Conservation (phyloP, 2,888 invertebrate species). For the Mythimna albipuncta region DNA sequence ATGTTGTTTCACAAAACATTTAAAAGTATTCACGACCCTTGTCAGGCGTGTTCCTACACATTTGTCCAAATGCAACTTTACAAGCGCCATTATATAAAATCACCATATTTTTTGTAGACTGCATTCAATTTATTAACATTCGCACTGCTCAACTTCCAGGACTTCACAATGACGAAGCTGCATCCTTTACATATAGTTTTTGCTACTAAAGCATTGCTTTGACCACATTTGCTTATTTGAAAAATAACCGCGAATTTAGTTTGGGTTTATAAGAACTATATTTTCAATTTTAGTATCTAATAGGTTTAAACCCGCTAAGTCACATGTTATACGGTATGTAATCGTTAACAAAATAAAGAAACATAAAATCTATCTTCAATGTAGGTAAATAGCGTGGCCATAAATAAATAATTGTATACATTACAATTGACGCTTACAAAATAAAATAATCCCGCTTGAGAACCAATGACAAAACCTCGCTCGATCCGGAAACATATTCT, state of each 20-base stretch:
- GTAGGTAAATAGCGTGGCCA: conserved; percentile 60
- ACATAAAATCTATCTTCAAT: conserved; percentile 52
- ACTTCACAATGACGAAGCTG: conserved; percentile 27
- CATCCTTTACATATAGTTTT: conserved; percentile 43
- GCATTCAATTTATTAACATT: conserved; percentile 58
- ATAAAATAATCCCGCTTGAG: conserved; percentile 75
- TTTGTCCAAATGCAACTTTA: conserved; percentile 73
- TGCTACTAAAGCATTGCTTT: conserved; percentile 24
- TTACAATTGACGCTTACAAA: conserved; percentile 70
- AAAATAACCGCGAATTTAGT: conserved; percentile 17
- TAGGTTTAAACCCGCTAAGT: conserved; percentile 23
- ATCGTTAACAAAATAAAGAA: conserved; percentile 39
- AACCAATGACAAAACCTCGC: conserved; percentile 81
- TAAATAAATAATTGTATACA: conserved; percentile 66
- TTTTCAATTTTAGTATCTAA: conserved; percentile 19
- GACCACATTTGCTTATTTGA: conserved; percentile 31
- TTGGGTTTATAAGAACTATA: conserved; percentile 9
- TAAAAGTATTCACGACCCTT: conserved; percentile 74
- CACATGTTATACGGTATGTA: conserved; percentile 38
- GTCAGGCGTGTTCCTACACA: conserved; percentile 71
- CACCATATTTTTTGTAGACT: conserved; percentile 61
- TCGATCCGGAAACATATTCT: conserved; percentile 89
- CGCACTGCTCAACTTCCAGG: conserved; percentile 47
- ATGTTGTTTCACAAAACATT: conserved; percentile 78
- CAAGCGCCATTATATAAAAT: conserved; percentile 67